Base-by-base conservation (phyloP, 1,140 invertebrate species). In the Sitobion miscanthi region DNA sequence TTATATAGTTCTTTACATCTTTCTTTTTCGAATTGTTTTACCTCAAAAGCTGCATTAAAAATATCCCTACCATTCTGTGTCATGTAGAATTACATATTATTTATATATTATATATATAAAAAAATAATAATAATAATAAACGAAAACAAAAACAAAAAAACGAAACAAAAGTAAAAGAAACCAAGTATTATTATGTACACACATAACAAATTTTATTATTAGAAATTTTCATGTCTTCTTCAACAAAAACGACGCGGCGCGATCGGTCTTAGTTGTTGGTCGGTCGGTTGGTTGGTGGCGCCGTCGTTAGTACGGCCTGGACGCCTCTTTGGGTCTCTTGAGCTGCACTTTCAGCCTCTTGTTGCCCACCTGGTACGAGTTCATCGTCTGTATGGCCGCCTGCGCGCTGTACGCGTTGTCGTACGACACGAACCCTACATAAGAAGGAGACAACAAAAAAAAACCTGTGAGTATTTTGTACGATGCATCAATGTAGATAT, bases 271-370 rank as follows among this genome's bases (percentile, higher is more conserved):
- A 25, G 62, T 42, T 85, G 38, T 11, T 21, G n/a, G 25, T 69
- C 62, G 62, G 62, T n/a, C 62, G 30, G 11, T 30, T 30, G 30
- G 62, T 42, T 4, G 83, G 5, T 23, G 20, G 25, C 14, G 30
- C 5, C 3, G n/a, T 21, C n/a, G 38, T 94, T 98, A 98, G 95
- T 98, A 98, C 94, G 97, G 97, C 96, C 97, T 97, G 94, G 97
- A 97, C 93, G 97, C 96, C 95, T 99, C 98, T 96, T 99, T 99
- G 94, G 98, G 98, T 95, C 98, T 97, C 96, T 99, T 99, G 95
- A 99, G 96, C 96, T 99, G 98, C 95, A 99, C 99, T 97, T 99
- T 99, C 94, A 99, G 97, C 95, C 98, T 97, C 96, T 99, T 99
- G 95, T 98, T 99, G 95, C 98, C 98, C 95, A 99, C 98, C 96